Evolutionary conservation across 1,140 invertebrate genomes (phyloP).

Genomic region (Asobara japonica): DNA sequence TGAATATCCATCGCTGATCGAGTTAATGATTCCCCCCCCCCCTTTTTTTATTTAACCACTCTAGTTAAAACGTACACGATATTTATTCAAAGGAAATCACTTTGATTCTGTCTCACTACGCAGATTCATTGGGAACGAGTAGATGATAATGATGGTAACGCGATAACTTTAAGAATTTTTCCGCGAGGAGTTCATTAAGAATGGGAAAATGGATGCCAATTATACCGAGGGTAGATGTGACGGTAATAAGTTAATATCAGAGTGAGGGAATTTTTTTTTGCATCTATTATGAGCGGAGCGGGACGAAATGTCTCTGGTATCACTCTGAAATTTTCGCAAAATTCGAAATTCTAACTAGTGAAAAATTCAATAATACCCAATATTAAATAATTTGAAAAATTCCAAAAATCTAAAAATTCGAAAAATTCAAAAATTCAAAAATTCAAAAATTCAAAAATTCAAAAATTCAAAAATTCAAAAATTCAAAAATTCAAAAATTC

Average conservation of each 20-base stretch:
- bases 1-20: background rate
- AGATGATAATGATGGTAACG: background rate
- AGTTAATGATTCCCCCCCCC: background rate
- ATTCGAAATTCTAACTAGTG: no score
- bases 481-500: no score
- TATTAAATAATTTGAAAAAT: background rate
- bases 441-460: no score
- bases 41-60: background rate
- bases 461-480: no score
- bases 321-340: no score
- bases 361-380: no score
- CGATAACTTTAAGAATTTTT: background rate
- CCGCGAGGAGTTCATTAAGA: background rate
- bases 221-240: background rate
- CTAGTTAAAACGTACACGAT: background rate
- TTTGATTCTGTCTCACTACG: background rate
- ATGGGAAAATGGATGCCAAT: background rate
- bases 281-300: no score
- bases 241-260: no score
- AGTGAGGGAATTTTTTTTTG: no score
- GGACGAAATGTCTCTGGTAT: no score
- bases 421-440: no score
- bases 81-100: background rate
- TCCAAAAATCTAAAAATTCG: no score
- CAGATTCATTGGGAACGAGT: background rate